phyloP scores from a whole-genome alignment of 2,113 vertebrate species.

The Callospermophilus lateralis region DNA sequence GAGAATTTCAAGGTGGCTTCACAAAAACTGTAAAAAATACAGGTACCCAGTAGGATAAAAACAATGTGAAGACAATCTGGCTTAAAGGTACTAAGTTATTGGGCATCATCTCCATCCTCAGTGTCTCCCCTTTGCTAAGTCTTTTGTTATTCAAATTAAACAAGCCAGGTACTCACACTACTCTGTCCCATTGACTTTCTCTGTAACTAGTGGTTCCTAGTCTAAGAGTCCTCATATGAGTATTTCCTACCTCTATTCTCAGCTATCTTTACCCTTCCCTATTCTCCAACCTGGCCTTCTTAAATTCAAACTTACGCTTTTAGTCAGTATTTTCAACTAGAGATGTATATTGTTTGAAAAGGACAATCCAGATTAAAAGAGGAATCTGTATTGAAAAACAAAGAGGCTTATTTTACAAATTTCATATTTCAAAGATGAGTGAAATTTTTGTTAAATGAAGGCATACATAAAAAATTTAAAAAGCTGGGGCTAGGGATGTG shows the following conservation, averaged over 20 bases:
- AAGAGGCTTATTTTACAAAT: slow-evolving; percentile 53
- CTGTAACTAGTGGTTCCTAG: not conserved
- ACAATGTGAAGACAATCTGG: not conserved
- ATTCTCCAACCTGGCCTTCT: not conserved
- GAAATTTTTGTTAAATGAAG: not conserved
- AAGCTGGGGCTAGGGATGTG: no score
- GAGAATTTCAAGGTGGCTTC: slow-evolving; percentile 11
- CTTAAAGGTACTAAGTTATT: not conserved
- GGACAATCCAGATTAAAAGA: not conserved
- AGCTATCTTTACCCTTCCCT: not conserved
- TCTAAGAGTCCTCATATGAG: not conserved
- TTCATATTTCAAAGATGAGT: not conserved
- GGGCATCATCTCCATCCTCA: not conserved
- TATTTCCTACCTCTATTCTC: not conserved
- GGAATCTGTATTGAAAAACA: not conserved
- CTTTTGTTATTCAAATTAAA: not conserved
- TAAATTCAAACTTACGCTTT: not conserved
- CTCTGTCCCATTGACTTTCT: not conserved
- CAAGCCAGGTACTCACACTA: not conserved
- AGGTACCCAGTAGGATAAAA: not conserved
- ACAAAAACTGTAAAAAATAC: not conserved
- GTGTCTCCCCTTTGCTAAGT: not conserved
- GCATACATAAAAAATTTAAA: not conserved
- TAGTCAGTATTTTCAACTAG: not conserved
- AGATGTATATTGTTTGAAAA: not conserved